Evolutionary conservation across 1,140 invertebrate genomes (phyloP), one percentile per base, ranked within the genome.

Genomic region (Hyphantria cunea): DNA sequence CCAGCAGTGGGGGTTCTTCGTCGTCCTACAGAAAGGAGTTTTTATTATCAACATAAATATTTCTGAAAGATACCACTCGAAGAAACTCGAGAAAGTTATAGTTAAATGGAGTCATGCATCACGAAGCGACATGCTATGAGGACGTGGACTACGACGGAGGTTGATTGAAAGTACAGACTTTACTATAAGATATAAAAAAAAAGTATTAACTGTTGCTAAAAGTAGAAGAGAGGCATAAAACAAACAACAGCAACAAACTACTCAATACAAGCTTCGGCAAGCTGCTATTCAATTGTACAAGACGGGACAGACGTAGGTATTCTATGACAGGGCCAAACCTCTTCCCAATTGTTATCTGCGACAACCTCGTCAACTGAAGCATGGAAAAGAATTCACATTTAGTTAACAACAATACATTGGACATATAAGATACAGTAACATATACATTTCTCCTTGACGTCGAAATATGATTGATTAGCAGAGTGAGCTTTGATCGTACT

Each of bases 321-420:
- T 42, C 33, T 64, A 64, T 65, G 9, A 53, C 48, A 25, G 32
- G 39, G 52, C 56, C 86, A 89, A 91, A 89, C 86, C 86, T 89
- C 85, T 60, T 89, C 84, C 58, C 81, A 72, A 39, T 39, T n/a
- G 74, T 83, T 82, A 72, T 89, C 86, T 81, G 77, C 75, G 64
- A 76, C 70, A 79, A 83, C 87, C 76, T 91, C 89, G 80, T 91
- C 86, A 69, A 89, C 86, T 84, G 85, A 72, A 79, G 83, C 89
- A 84, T 87, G 85, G 71, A 89, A 88, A 83, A 82, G 72, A 87
- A 73, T 74, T 71, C 53, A 73, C 48, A 74, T 48, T 69, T 37
- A 59, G 49, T 77, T 75, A 74, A 68, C 56, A 64, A 34, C 49
- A 61, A 47, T 10, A 62, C 48, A 53, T 45, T 42, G 51, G 42